These are phyloP conservation scores for Trissolcus brochymenae DNA, from an alignment of 2,888 invertebrate species.

Conservation along the genomic window DNA sequence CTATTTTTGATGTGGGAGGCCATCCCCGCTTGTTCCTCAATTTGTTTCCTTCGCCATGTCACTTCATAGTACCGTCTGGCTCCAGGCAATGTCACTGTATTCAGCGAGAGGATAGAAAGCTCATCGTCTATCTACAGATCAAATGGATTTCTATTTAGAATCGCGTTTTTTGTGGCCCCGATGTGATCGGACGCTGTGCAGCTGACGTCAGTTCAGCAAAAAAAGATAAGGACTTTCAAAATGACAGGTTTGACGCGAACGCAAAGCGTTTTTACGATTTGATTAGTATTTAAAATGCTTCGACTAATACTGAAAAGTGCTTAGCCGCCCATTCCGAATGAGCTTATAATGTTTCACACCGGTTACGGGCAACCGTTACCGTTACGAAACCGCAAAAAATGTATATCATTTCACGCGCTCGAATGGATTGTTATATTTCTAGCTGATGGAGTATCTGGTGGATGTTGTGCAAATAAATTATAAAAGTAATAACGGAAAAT, in stretches of 20 bases:
- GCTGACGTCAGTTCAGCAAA: conserved; percentile 34
- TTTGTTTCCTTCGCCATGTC: background rate
- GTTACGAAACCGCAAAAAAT: conserved; percentile 23
- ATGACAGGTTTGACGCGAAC: too few relatives aligned
- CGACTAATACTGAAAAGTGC: too few relatives aligned
- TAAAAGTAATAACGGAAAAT: conserved; percentile 15
- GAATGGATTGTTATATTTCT: conserved; percentile 42
- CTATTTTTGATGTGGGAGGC: too few relatives aligned
- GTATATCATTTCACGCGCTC: conserved; percentile 5
- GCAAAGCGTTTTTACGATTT: too few relatives aligned
- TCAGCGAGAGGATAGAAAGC: background rate
- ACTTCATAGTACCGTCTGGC: background rate
- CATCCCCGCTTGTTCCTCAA: conserved; percentile 8
- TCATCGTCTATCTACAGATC: conserved; percentile 33
- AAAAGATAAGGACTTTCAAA: conserved; percentile 4
- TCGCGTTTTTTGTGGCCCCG: conserved; percentile 38
- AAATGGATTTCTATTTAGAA: conserved; percentile 57
- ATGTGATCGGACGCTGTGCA: conserved; percentile 11
- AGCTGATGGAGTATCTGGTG: conserved; percentile 32
- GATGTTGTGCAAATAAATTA: conserved; percentile 31
- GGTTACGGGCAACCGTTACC: conserved; percentile 8
- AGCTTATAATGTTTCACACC: conserved; percentile 30
- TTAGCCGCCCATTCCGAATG: too few relatives aligned
- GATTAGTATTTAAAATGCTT: too few relatives aligned
- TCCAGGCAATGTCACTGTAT: background rate